phyloP scores from a whole-genome alignment of 2,797 vertebrate genomes.

The Brotula barbata region DNA sequence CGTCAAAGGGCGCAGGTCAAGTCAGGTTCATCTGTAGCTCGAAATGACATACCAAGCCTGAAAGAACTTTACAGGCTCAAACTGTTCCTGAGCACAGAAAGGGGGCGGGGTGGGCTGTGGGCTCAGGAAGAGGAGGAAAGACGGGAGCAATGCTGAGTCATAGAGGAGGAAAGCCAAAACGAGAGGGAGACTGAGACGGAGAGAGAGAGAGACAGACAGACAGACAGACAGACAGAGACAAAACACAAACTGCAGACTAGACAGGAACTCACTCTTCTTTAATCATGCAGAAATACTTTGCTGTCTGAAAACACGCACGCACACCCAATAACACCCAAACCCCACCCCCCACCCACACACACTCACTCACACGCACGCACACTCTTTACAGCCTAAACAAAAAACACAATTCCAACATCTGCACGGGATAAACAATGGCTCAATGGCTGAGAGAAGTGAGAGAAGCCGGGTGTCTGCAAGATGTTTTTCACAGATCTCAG shows the following conservation, averaged over 20 bases:
- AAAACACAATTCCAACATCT: slow-evolving; percentile 26
- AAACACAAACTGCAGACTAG: slow-evolving; percentile 35
- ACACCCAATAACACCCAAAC: neutral
- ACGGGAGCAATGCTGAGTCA: slow-evolving; percentile 51
- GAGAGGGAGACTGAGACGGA: slow-evolving; percentile 31
- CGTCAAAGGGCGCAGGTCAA: too few species aligned
- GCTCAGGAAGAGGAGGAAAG: neutral
- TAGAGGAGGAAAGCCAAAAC: slow-evolving; percentile 56
- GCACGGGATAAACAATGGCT: slow-evolving; percentile 19
- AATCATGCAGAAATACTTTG: slow-evolving; percentile 35
- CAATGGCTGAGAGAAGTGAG: too few species aligned
- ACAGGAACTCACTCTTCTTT: slow-evolving; percentile 32
- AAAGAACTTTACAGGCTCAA: too few species aligned
- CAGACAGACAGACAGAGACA: slow-evolving; percentile 31
- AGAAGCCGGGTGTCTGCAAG: too few species aligned
- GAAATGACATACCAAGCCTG: too few species aligned
- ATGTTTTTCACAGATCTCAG: too few species aligned
- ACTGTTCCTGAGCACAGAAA: too few species aligned
- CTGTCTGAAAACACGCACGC: slow-evolving; percentile 23
- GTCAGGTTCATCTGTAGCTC: too few species aligned
- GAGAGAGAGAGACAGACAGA: slow-evolving; percentile 24
- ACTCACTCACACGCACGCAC: too few species aligned
- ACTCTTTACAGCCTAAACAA: slow-evolving; percentile 12
- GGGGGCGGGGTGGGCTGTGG: too few species aligned
- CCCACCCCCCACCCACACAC: too few species aligned